phyloP scores from a whole-genome alignment of 2,888 invertebrate species.

The Drosophila setosimentum region DNA sequence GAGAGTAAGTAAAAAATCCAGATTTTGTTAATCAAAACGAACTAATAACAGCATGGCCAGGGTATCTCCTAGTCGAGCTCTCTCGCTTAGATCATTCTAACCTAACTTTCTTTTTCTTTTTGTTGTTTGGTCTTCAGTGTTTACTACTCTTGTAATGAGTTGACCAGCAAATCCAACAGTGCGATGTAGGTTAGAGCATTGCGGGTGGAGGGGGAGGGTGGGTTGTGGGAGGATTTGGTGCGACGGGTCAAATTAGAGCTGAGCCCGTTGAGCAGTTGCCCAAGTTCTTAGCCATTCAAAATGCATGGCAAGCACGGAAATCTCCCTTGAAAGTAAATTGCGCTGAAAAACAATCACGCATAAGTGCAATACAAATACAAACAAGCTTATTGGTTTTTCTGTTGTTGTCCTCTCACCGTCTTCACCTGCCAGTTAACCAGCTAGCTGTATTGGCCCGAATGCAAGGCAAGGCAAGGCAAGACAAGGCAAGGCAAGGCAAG shows the following conservation, averaged over 20 bases:
- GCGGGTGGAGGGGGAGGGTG: accelerated
- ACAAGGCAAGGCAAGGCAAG: background rate
- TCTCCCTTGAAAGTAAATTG: conserved; percentile 60
- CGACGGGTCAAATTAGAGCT: conserved; percentile 8
- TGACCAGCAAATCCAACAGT: conserved; percentile 4
- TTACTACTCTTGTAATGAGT: conserved; percentile 14
- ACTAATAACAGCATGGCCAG: background rate
- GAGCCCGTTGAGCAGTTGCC: conserved; percentile 35
- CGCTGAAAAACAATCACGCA: conserved; percentile 67
- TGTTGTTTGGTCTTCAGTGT: background rate
- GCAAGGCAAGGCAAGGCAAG: background rate
- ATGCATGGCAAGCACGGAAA: conserved; percentile 45
- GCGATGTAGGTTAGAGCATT: background rate
- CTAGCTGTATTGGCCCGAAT: conserved; percentile 1
- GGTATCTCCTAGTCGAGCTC: background rate
- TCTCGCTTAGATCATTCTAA: background rate
- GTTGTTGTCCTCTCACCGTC: conserved; percentile 35
- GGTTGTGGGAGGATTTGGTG: background rate
- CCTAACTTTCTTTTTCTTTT: background rate
- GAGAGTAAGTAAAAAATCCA: background rate
- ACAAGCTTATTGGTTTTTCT: conserved; percentile 64
- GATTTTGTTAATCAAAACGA: background rate
- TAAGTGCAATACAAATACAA: conserved; percentile 67
- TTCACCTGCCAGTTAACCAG: conserved; percentile 32
- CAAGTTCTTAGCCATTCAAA: conserved; percentile 36